Percentiles rank a stretch among this genome's conserved stretches.
Conservation (phyloP, 2,888 invertebrate genomes). For the Hanleya hanleyi region DNA sequence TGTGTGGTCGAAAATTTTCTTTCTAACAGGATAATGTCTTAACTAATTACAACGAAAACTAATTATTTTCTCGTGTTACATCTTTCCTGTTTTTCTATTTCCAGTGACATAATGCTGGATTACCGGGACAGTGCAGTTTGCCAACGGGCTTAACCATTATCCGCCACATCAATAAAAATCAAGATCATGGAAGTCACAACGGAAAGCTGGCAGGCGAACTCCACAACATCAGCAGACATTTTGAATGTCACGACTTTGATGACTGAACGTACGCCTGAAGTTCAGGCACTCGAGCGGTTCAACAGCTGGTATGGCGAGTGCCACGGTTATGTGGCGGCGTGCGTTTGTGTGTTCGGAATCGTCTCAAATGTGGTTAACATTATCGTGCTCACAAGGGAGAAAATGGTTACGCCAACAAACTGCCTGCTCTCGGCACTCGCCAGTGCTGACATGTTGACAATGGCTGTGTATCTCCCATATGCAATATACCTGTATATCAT, state of each 20-base stretch:
- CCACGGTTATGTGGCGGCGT: slow-evolving; percentile 89
- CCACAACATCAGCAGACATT: not conserved
- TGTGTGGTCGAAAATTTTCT: too few relatives aligned
- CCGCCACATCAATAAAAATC: too few relatives aligned
- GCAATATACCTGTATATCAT: slow-evolving; percentile 65
- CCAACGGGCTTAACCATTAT: too few relatives aligned
- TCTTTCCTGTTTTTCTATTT: too few relatives aligned
- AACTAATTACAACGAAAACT: too few relatives aligned
- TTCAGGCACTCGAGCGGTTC: not conserved
- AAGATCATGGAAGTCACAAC: not conserved
- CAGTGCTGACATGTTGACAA: slow-evolving; percentile 92
- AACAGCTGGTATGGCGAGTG: slow-evolving; percentile 70
- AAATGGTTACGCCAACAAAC: slow-evolving; percentile 93
- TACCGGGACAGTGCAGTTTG: too few relatives aligned
- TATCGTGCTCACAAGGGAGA: slow-evolving; percentile 87
- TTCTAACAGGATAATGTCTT: too few relatives aligned
- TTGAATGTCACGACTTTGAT: not conserved
- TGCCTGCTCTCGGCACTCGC: slow-evolving; percentile 89
- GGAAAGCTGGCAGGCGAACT: not conserved
- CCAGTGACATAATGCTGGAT: too few relatives aligned
- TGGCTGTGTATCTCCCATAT: slow-evolving; percentile 86
- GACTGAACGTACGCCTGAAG: not conserved
- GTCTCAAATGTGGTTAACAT: slow-evolving; percentile 93
- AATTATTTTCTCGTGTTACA: too few relatives aligned
- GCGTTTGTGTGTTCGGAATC: slow-evolving; percentile 93